These are phyloP conservation scores for Drosophila paulistorum DNA, from an alignment of 1,140 invertebrate genomes.

Conservation along the genomic window DNA sequence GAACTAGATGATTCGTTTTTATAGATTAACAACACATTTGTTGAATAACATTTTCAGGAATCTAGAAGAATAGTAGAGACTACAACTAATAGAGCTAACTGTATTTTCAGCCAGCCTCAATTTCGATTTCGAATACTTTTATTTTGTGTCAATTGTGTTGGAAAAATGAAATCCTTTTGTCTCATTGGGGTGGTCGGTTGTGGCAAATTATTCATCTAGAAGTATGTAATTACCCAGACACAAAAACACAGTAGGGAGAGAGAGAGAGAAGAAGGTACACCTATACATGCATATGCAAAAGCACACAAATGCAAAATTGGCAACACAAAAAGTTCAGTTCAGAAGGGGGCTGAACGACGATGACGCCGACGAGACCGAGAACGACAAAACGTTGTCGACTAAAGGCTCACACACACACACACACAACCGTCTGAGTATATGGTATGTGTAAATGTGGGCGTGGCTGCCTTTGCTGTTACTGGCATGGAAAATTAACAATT, in stretches of 20 bases:
- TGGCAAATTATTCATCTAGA: constrained; percentile 74
- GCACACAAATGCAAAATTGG: constrained; percentile 57
- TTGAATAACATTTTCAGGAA: too few species aligned
- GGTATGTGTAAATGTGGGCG: constrained; percentile 53
- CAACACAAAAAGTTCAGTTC: constrained; percentile 68
- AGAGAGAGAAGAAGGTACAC: not conserved
- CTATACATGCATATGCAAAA: constrained; percentile 11
- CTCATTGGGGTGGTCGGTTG: constrained; percentile 47
- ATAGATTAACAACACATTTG: too few species aligned
- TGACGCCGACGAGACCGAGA: not conserved
- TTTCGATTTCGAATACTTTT: not conserved
- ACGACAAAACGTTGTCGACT: not conserved
- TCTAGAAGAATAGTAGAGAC: too few species aligned
- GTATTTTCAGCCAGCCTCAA: too few species aligned
- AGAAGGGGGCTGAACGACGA: constrained; percentile 7
- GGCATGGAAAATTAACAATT: constrained; percentile 82
- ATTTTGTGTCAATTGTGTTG: not conserved
- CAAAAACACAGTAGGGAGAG: constrained; percentile 45
- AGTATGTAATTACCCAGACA: constrained; percentile 78
- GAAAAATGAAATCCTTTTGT: constrained; percentile 6
- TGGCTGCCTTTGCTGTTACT: constrained; percentile 56
- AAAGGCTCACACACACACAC: not conserved
- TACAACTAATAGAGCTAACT: too few species aligned
- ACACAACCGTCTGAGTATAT: constrained; percentile 11
- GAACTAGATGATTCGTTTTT: too few species aligned